Evolutionary conservation across 2,113 vertebrate genomes (phyloP), one percentile per base, ranked within the genome.

Genomic region (Sorex araneus): DNA sequence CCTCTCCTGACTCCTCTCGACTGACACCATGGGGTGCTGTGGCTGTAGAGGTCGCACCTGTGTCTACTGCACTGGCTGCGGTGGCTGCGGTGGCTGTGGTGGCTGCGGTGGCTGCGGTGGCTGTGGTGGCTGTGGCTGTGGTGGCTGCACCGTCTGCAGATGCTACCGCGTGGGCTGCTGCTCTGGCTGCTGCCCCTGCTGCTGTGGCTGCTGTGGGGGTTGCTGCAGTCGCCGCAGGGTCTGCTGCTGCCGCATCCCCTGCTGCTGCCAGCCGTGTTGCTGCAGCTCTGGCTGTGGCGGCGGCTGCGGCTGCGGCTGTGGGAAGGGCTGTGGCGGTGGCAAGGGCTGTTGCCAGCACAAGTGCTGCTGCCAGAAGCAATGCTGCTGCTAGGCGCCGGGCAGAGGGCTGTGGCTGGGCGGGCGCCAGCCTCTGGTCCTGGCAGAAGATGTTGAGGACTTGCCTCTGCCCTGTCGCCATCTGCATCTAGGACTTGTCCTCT

Each of bases 21-120:
- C 27, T 66, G 92, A 87, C 30, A 76, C 77, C 77, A 82, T 82
- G 91, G 84, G 77, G 23, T 90, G 90, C 75, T 76, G 86, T 76
- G 82, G 88, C 1, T 86, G 88, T 36, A 83, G 75, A 10, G 18
- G 50, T 2, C 32, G 79, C 1, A 13, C 40, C 11, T 16, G 60
- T 1, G 9, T 63, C 0, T 25, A 79, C 10, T 18, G 73, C 2
- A 0, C 32, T 3, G 0, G 73, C 7, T 60, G 78, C 0, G 23
- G 66, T 45, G 64, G 57, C 8, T 5, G 73, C 0, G n/a, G 66
- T 0, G 45, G 87, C 0, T 5, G 90, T 60, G 28, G 84, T 18
- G 43, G 89, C 27, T 12, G 90, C 0, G 16, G 89, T 2, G 45
- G 80, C 4, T 50, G 88, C 0, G 12, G 74, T 0, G 28, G 81